Base-by-base conservation (phyloP, 1,140 invertebrate genomes). In the Zaprionus africanus region DNA sequence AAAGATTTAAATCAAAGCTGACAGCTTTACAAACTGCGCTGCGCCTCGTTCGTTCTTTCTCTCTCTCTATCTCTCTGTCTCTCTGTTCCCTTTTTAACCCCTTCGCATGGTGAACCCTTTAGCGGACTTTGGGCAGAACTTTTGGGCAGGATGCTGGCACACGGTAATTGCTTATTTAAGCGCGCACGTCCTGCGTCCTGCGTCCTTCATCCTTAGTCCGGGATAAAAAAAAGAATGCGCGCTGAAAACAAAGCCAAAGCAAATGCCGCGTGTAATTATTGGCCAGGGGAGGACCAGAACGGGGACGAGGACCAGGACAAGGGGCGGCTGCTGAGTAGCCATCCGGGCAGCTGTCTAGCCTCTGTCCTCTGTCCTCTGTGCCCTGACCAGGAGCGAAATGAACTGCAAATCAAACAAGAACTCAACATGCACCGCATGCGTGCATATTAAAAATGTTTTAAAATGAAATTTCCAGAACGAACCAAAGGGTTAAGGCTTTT, bases 81-180 rank as follows among this genome's bases (percentile, higher is more conserved):
- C n/a, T 65, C 49, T 73, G 73, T 80, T 70, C n/a, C 41, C n/a
- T 63, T 72, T 76, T 86, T 76, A 73, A 74, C 69, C 85, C 84
- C 70, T 87, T 76, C 51, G 67, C 78, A 80, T 75, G 83, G 80
- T 78, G 57, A 51, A 51, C 46, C 46, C 46, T 24, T 51, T 56
- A 9, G 31, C 49, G 82, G 82, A 85, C 82, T 73, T 63, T 85
- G 82, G 82, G 78, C 82, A 81, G 83, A 75, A 70, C 83, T 83
- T 78, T 87, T 12, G 19, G 83, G 58, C 83, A 88, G 84, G 84
- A 88, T 88, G 85, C 83, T 87, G 78, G 66, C 63, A 88, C 81
- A 87, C 78, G 85, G 84, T 88, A 88, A 88, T 88, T 88, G 84
- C 84, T 90, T 88, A 88, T 88, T 88, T 88, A 88, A 90, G 85